Evolutionary conservation across 2,888 invertebrate species (phyloP).

Genomic region (Cataglyphis livida): DNA sequence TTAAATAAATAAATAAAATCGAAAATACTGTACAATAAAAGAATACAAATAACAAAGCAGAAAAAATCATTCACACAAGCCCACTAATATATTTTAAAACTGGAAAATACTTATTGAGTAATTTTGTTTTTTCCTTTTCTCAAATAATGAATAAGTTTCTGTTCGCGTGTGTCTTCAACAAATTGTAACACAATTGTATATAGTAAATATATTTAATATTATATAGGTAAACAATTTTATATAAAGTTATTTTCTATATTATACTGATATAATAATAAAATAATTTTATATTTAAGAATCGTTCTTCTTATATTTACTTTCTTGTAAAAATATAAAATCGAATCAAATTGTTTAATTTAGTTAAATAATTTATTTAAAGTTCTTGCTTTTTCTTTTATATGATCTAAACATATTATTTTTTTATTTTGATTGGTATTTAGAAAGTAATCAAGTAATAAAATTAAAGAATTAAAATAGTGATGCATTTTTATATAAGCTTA

Average conservation of each 20-base stretch:
- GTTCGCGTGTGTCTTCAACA: not conserved
- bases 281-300: not conserved
- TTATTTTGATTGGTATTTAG: not conserved
- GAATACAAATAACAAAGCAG: not conserved
- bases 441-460: not conserved
- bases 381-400: not conserved
- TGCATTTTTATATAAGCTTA: conserved; percentile 47
- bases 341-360: not conserved
- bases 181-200: conserved; percentile 10
- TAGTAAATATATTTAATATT: not conserved
- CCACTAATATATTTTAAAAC: not conserved
- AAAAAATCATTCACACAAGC: not conserved
- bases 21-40: conserved; percentile 28
- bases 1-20: conserved; percentile 39
- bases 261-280: conserved; percentile 22
- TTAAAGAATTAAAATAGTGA: not conserved
- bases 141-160: conserved; percentile 2
- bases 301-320: not conserved
- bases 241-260: conserved; percentile 15
- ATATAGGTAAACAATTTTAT: not conserved
- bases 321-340: not conserved
- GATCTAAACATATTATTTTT: not conserved
- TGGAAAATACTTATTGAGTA: not conserved
- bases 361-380: not conserved
- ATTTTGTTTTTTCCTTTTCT: not conserved